phyloP scores from a whole-genome alignment of 2,113 vertebrate genomes.

The Heterocephalus glaber region DNA sequence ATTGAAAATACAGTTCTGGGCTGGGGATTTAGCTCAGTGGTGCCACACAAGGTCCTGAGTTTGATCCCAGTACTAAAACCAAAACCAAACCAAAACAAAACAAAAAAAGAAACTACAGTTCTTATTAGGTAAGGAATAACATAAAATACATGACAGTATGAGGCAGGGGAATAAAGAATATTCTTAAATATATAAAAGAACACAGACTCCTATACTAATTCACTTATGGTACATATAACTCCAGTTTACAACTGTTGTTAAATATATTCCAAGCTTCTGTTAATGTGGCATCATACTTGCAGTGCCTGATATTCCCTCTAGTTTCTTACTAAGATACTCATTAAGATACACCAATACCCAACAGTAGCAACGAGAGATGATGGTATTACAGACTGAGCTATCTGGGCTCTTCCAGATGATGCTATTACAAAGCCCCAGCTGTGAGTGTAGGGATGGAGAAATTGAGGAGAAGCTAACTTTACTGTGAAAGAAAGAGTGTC shows the following conservation, averaged over 20 bases:
- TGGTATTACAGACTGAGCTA: not conserved
- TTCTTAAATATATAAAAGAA: not conserved
- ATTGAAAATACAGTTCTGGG: not conserved
- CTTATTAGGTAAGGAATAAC: not conserved
- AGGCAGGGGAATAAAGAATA: slow-evolving; percentile 26
- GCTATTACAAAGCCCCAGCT: not conserved
- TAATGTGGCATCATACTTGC: not conserved
- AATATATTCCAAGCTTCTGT: not conserved
- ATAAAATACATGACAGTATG: not conserved
- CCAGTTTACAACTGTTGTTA: not conserved
- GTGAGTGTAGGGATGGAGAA: not conserved
- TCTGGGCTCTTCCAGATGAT: no score
- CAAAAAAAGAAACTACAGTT: not conserved
- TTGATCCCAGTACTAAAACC: no score
- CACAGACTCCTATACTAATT: not conserved
- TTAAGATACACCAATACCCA: not conserved
- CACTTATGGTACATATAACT: not conserved
- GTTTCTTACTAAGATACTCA: not conserved
- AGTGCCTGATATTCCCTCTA: not conserved
- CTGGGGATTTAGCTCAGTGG: no score
- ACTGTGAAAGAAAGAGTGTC: not conserved
- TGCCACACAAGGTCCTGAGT: no score
- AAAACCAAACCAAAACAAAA: no score
- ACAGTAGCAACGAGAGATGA: not conserved
- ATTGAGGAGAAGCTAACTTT: not conserved